Evolutionary conservation across 2,888 invertebrate genomes (phyloP).

Genomic region (Mimas tiliae): DNA sequence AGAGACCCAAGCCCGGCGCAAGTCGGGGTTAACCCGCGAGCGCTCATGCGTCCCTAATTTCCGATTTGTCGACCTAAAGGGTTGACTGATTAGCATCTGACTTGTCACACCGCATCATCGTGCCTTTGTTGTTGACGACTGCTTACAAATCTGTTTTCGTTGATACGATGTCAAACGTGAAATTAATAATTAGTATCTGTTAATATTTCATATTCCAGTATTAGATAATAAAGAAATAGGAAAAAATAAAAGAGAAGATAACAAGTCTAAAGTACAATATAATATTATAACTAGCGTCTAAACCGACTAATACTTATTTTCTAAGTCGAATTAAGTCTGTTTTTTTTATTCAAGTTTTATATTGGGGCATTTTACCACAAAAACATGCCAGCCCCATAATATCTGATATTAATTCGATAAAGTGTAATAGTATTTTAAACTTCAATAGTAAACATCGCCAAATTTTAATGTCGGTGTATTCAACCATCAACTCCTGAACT

Average conservation of each 20-base stretch:
- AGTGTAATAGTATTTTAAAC: too few relatives aligned
- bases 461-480: too few relatives aligned
- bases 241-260: background rate
- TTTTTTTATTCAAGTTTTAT: too few relatives aligned
- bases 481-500: background rate
- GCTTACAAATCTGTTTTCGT: constrained; percentile 49
- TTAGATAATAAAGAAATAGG: background rate
- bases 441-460: too few relatives aligned
- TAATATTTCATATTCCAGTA: background rate
- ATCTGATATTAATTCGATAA: too few relatives aligned
- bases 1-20: constrained; percentile 55
- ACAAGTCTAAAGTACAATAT: too few relatives aligned
- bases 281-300: too few relatives aligned
- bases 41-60: constrained; percentile 82
- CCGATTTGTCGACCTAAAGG: constrained; percentile 83
- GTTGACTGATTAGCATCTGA: constrained; percentile 83
- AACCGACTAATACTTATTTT: too few relatives aligned
- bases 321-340: too few relatives aligned
- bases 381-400: too few relatives aligned
- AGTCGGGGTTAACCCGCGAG: constrained; percentile 75
- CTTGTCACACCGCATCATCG: constrained; percentile 74
- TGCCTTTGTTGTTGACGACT: constrained; percentile 66
- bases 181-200: constrained; percentile 42
- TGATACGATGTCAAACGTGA: constrained; percentile 44
- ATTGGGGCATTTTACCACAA: too few relatives aligned